Conservation (phyloP, 2,113 vertebrate genomes). For the Otocyon megalotis region DNA sequence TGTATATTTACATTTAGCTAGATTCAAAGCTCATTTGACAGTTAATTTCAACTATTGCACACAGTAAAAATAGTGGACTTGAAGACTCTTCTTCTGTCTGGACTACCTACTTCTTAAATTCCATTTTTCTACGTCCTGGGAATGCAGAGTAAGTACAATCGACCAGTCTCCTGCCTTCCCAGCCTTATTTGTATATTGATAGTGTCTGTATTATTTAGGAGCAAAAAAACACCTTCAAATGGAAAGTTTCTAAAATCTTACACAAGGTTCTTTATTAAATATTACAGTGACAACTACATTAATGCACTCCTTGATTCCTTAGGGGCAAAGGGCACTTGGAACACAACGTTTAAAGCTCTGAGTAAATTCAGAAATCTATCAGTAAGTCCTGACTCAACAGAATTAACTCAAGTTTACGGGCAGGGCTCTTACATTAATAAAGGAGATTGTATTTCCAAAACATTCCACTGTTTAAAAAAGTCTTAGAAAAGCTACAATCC, state of each 20-base stretch:
- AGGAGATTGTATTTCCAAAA: slow-evolving; percentile 74
- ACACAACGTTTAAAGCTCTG: slow-evolving; percentile 62
- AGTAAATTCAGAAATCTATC: slow-evolving; percentile 74
- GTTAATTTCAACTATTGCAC: slow-evolving; percentile 1
- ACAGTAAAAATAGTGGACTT: neutral
- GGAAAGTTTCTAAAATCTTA: slow-evolving; percentile 77
- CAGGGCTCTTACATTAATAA: slow-evolving; percentile 77
- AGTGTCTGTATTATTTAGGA: slow-evolving; percentile 75
- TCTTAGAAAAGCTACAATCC: slow-evolving; percentile 56
- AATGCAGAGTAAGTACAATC: slow-evolving; percentile 13
- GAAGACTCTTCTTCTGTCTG: neutral
- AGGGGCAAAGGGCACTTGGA: slow-evolving; percentile 72
- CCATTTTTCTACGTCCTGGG: neutral
- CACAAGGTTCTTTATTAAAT: slow-evolving; percentile 71
- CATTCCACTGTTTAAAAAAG: slow-evolving; percentile 72
- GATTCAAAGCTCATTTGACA: neutral
- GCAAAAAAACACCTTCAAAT: slow-evolving; percentile 64
- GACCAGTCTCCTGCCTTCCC: slow-evolving; percentile 42
- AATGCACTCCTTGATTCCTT: slow-evolving; percentile 68
- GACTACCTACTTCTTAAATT: neutral
- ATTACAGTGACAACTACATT: slow-evolving; percentile 64
- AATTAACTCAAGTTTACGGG: slow-evolving; percentile 68
- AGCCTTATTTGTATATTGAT: slow-evolving; percentile 58
- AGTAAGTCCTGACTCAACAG: slow-evolving; percentile 77
- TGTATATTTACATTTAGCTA: neutral